Evolutionary conservation across 1,140 invertebrate genomes (phyloP), one percentile per base, ranked within the genome.

Genomic region (Andricus grossulariae): DNA sequence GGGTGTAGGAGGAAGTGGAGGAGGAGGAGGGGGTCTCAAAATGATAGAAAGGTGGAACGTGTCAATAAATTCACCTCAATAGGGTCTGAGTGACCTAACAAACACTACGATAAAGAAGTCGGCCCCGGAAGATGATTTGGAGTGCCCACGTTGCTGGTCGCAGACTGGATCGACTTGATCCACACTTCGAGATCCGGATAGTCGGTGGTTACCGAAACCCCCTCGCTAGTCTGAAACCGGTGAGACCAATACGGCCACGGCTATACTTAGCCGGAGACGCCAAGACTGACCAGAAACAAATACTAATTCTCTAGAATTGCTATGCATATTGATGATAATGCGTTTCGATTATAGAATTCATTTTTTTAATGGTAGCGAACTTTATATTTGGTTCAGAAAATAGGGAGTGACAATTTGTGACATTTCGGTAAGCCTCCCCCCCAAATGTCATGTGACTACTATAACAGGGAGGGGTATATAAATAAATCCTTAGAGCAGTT

Each of bases 241-340:
- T 82, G 84, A 86, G 86, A 88, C 87, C 87, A 90, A 90, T 88
- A 89, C 88, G 89, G 90, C 86, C 83, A 88, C 84, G 84, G 87
- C 89, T 91, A 91, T 89, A 91, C 90, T 91, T 91, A 91, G 85
- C 83, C 89, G 83, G 81, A 89, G 84, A 84, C 80, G 79, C 81
- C 81, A 76, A 79, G 83, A 89, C 87, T 88, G 88, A 89, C 88
- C 89, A 87, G 85, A 83, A 84, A 83, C 81, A 66, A 85, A 90
- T 81, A 82, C 79, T 75, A 77, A 84, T 83, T 81, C 79, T 45
- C 75, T 12, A 82, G 81, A 66, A 55, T 39, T 71, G 78, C 75
- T 74, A 52, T 51, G 76, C 78, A 71, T 73, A 45, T 32, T 32
- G 25, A 32, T 32, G 2, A 32, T 32, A 32, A 32, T 32, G 25